Evolutionary conservation across 2,888 invertebrate species (phyloP), one percentile per base, ranked within the genome.

Genomic region (Ecdyonurus torrentis): DNA sequence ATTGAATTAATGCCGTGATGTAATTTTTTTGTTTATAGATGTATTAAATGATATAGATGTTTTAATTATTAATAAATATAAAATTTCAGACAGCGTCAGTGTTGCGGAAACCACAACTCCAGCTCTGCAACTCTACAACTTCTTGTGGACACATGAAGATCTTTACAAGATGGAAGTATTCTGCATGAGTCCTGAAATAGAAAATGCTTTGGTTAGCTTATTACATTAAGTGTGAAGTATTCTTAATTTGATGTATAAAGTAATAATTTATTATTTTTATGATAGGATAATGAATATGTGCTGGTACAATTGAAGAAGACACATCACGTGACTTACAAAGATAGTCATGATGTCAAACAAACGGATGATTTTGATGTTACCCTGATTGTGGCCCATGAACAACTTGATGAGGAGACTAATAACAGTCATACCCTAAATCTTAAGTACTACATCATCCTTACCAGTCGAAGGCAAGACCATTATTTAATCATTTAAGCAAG

Each of bases 351-450:
- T 66, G 76, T 78, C 19, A 79, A 79, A 65, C 81, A 81, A 65
- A 79, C 79, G 1, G 84, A 85, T 66, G 84, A 84, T 69, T 86
- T 85, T 71, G 83, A 85, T 68, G 79, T 86, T 20, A 83, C 84
- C 0, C 73, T 86, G 52, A 79, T 87, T 19, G 81, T 86, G 37
- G 79, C 83, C n/a, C 81, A 82, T 67, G 75, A 77, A 64, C 66
- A 65, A 63, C 69, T 66, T 58, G 66, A 63, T 60, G 60, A 64
- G n/a, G 64, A 60, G 19, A 50, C 52, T 68, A 71, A 65, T 70
- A 67, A 66, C 64, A 18, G 73, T 73, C 63, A 74, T 71, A 60
- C 74, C 59, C 73, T 83, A 18, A 74, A 76, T 65, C 74, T 84
- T 25, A 81, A 81, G 69, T 84, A 80, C 70, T 84, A 81, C 70